These are phyloP conservation scores for Cepaea hortensis DNA, from an alignment of 2,888 invertebrate genomes.

Conservation along the genomic window DNA sequence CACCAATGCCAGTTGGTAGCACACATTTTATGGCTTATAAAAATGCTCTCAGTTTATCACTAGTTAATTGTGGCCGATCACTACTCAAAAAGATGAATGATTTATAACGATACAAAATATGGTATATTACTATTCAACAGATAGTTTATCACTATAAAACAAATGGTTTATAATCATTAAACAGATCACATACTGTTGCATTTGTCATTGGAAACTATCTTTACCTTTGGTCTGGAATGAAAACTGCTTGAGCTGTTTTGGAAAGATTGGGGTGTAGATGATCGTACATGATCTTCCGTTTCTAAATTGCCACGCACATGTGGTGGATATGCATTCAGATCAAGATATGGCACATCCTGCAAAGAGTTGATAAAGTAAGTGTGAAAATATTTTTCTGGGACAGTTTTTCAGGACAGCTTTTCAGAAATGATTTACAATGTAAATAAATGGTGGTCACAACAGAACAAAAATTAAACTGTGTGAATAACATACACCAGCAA, in stretches of 20 bases:
- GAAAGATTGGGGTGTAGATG: not conserved
- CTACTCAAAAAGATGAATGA: too few relatives aligned
- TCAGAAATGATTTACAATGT: not conserved
- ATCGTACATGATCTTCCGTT: constrained; percentile 53
- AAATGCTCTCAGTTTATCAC: too few relatives aligned
- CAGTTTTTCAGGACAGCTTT: not conserved
- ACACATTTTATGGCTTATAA: too few relatives aligned
- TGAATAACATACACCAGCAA: too few relatives aligned
- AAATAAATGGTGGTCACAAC: not conserved
- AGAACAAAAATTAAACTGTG: not conserved
- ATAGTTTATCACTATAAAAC: too few relatives aligned
- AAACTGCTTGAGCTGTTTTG: not conserved
- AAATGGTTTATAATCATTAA: too few relatives aligned
- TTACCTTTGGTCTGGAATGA: constrained; percentile 22
- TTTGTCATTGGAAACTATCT: too few relatives aligned
- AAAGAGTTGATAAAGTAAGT: not conserved
- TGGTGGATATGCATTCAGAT: constrained; percentile 69
- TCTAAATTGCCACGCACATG: constrained; percentile 56
- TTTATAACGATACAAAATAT: too few relatives aligned
- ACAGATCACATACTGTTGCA: too few relatives aligned
- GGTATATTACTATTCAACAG: too few relatives aligned
- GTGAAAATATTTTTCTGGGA: not conserved
- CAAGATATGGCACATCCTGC: constrained; percentile 70
- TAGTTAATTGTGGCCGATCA: too few relatives aligned
- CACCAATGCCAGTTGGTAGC: too few relatives aligned